Base-by-base conservation (phyloP, 1,140 invertebrate species). In the Fopius arisanus region DNA sequence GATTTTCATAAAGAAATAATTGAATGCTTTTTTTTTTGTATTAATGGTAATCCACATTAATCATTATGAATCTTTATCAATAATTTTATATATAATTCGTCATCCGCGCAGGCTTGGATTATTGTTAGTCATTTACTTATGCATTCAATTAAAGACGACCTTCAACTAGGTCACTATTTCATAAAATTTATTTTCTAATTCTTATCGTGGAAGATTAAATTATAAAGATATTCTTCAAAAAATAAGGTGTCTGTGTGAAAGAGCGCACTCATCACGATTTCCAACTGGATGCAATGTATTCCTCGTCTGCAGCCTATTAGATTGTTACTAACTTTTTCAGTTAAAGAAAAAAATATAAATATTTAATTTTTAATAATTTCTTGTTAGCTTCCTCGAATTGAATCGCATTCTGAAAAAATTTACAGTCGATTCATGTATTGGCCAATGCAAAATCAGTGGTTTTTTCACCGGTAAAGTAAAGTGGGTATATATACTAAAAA, bases 191-290 rank as follows among this genome's bases (percentile, higher is more conserved):
- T 59, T 59, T 59, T 26, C 14, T 54, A 3, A 4, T 79, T 66
- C 59, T 59, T 40, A 65, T 26, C 29, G 54, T 68, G 28, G 41
- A 29, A 54, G 51, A 37, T 71, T 59, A 75, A 66, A 78, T 78
- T 78, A 68, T 81, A 66, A 76, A 74, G 74, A 62, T 78, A 74
- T 72, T 66, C 71, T 33, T 33, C 21, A 63, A 51, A 66, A 72
- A 70, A 69, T 66, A 41, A 74, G 65, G 40, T 59, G n/a, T n/a
- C n/a, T n/a, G n/a, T n/a, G n/a, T 69, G 77, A 79, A 78, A 78
- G 78, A 82, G 78, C 77, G 48, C 63, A 67, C 59, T 63, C 71
- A 37, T 51, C 1, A 10, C 12, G n/a, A 48, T 37, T 65, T 26
- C 23, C 37, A 62, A 29, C n/a, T n/a, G 31, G 48, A 48, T 43